phyloP scores from a whole-genome alignment of 2,888 invertebrate species.

The Koerneria pararmatus region DNA sequence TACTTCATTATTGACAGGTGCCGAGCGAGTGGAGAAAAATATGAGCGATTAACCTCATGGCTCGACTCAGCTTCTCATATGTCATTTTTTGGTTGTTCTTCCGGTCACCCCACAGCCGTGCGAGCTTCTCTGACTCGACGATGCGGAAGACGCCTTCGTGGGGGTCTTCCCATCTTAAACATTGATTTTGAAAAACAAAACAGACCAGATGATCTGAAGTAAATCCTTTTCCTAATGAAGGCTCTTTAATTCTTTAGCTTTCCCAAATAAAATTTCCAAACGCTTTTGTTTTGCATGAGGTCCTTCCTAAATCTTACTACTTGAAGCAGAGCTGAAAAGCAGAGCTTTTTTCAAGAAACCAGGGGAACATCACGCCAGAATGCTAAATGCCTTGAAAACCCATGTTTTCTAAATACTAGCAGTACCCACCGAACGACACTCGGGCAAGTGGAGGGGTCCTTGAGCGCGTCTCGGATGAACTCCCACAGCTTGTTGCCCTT shows the following conservation, averaged over 20 bases:
- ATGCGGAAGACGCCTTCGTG: constrained; percentile 81
- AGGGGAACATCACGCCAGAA: too few relatives aligned
- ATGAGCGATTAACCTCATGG: constrained; percentile 71
- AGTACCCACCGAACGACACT: constrained; percentile 67
- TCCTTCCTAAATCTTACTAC: too few relatives aligned
- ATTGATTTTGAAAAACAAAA: background rate
- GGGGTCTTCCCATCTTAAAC: constrained; percentile 77
- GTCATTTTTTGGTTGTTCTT: constrained; percentile 85
- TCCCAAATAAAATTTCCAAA: too few relatives aligned
- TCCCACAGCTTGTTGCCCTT: constrained; percentile 71
- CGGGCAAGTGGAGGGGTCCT: constrained; percentile 75
- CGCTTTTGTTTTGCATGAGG: too few relatives aligned
- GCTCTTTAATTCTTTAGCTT: too few relatives aligned
- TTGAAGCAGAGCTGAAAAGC: too few relatives aligned
- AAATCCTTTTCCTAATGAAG: too few relatives aligned
- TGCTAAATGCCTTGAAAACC: too few relatives aligned
- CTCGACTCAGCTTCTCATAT: constrained; percentile 84
- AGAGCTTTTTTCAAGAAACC: too few relatives aligned
- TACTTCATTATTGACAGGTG: too few relatives aligned
- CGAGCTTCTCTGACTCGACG: constrained; percentile 79
- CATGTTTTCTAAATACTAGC: background rate
- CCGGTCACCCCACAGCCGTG: constrained; percentile 79
- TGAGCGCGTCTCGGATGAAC: constrained; percentile 77
- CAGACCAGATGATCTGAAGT: too few relatives aligned
- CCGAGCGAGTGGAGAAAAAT: too few relatives aligned